Percentiles rank a stretch among this genome's conserved stretches.
Conservation (phyloP, 2,797 vertebrate genomes). For the Sebastes iracundus region DNA sequence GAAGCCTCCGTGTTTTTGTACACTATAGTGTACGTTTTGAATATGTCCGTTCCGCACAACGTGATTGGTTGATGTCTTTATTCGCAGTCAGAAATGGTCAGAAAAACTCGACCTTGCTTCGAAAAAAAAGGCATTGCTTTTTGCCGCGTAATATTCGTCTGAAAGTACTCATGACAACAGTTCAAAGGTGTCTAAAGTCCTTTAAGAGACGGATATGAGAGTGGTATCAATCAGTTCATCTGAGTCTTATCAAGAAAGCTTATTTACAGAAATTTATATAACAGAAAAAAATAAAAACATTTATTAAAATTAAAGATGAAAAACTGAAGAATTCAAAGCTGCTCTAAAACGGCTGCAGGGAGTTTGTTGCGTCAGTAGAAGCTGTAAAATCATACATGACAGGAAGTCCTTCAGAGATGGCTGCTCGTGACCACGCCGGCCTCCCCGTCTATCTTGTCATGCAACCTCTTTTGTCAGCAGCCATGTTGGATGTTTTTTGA, state of each 20-base stretch:
- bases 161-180: too few species aligned
- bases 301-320: neutral
- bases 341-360: neutral
- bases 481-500: slow-evolving; percentile 27
- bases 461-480: neutral
- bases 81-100: too few species aligned
- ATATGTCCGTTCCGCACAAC: too few species aligned
- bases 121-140: too few species aligned
- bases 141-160: too few species aligned
- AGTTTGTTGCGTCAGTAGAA: neutral
- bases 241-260: neutral
- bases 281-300: neutral
- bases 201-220: neutral
- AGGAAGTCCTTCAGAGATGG: slow-evolving; percentile 27
- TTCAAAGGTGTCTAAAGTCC: too few species aligned
- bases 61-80: too few species aligned
- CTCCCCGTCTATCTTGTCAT: neutral
- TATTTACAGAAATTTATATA: neutral
- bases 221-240: neutral
- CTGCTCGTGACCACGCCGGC: neutral
- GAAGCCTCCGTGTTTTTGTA: too few species aligned
- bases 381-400: neutral
- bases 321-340: neutral
- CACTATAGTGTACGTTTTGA: too few species aligned
- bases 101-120: too few species aligned